Base-by-base conservation (phyloP, 1,140 invertebrate species). In the Euschistus heros region DNA sequence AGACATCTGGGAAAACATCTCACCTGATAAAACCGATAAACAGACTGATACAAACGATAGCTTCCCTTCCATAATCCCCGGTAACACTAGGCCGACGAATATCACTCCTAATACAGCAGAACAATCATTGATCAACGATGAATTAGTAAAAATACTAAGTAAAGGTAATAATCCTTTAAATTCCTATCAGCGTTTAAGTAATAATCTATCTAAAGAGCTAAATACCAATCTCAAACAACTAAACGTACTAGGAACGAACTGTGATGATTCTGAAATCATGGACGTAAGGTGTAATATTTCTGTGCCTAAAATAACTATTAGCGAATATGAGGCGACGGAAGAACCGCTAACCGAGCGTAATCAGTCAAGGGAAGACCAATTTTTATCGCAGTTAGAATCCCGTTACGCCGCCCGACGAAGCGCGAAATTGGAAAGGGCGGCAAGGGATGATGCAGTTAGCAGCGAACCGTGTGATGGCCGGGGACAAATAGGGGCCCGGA, bases 331-430 rank as follows among this genome's bases (percentile, higher is more conserved):
- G 6, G 33, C 33, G 10, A 37, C 33, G 33, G 33, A 37, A 37
- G 33, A 37, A 10, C 33, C 10, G 13, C 33, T 37, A 24, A 24
- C 18, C 54, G 54, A 22, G 5, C 5, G 14, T 50, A 50, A 50
- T 50, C 47, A 50, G 7, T 22, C 54, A 26, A 24, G 24, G 3
- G 24, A 22, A 57, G 54, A 57, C 26, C 54, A 24, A 57, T 57
- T 57, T 57, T 57, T 57, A 57, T 57, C 54, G 54, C 18, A 57
- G 47, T 22, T 50, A 14, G 47, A 50, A 50, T 50, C 47, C n/a
- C 47, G 47, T 50, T 50, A 50, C 24, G 15, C 6, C 6, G 24
- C 54, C 24, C 54, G 24, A 17, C 54, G 54, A 26, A 24, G 20
- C 54, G 22, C 2, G 54, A 57, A 57, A 57, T 57, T 57, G 54